Evolutionary conservation across 1,140 invertebrate genomes (phyloP).

Genomic region (Drosophila auraria): DNA sequence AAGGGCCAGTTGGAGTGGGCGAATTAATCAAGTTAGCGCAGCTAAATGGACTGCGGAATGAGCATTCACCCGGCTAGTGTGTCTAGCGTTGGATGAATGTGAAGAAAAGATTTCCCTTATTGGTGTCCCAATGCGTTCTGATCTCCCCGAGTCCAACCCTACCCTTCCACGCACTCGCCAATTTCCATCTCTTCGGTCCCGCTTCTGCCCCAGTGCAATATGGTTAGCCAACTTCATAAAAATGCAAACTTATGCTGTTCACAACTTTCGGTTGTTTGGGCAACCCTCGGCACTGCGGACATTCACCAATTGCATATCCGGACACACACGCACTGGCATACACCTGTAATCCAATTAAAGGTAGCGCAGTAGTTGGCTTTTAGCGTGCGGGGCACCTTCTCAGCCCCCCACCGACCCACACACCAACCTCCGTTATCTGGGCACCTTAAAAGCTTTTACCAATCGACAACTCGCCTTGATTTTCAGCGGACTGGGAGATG

Average conservation of each 20-base stretch:
- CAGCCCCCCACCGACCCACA: constrained; percentile 11
- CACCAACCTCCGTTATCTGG: constrained; percentile 51
- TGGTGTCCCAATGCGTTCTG: neutral
- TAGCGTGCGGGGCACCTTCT: constrained; percentile 61
- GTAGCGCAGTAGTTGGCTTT: constrained; percentile 82
- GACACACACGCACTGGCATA: constrained; percentile 54
- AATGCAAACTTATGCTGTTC: constrained; percentile 82
- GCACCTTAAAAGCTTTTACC: constrained; percentile 82
- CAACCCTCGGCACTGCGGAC: constrained; percentile 45
- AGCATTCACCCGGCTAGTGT: constrained; percentile 1
- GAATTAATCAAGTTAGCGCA: constrained; percentile 62
- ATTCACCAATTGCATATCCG: constrained; percentile 9
- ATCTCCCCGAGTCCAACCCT: constrained; percentile 8
- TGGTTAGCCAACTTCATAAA: constrained; percentile 77
- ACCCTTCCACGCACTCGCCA: constrained; percentile 16
- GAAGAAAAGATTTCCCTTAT: neutral
- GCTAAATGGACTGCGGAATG: constrained; percentile 53
- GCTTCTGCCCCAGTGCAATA: constrained; percentile 44
- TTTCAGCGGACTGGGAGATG: constrained; percentile 61
- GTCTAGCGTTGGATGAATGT: neutral
- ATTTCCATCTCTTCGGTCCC: neutral
- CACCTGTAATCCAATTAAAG: constrained; percentile 84
- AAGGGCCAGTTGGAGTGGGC: neutral
- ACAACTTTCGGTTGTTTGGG: constrained; percentile 67
- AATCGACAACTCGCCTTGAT: constrained; percentile 82